Base-by-base conservation (phyloP, 1,140 invertebrate genomes). In the Caenorhabditis latens region DNA sequence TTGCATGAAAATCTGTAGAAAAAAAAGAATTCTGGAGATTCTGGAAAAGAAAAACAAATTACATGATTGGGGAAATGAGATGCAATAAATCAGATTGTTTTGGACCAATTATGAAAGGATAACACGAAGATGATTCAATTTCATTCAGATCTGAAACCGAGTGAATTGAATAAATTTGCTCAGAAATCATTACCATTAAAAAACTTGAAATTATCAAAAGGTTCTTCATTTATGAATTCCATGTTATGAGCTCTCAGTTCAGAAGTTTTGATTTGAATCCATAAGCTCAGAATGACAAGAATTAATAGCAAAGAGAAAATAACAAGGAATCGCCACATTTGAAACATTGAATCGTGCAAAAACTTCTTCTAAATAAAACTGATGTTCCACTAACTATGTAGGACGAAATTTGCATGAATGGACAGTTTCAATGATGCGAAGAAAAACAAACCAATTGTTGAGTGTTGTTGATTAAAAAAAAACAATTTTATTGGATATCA, bases 1-100 rank as follows among this genome's bases (percentile, higher is more conserved):
- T 75, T 75, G n/a, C 67, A 75, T 1, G 67, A 75, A 75, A 75
- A 75, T 46, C 67, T 75, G 67, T 65, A 8, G 24, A 14, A 4
- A 1, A 65, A 32, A 40, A 65, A 14, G 7, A 65, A 40, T 4
- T 6, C 3, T 40, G 11, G 9, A 21, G 21, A n/a, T 11, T 65
- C 16, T 40, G 21, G 9, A 65, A 40, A 32, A 32, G 32, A 32
- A 32, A 32, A 2, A 32, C 0, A 14, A 65, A 11, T 40, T 65
- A 75, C 67, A 75, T 48, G 19, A 75, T 48, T 46, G 67, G 67
- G 9, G 42, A 16, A n/a, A 46, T 75, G 11, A 75, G 2, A 46
- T 32, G 13, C 46, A 75, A 4, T 4, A 75, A 40, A 46, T 75
- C 67, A 7, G 42, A 24, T 75, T 75, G 42, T 46, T 9, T 75